Base-by-base conservation (phyloP, 2,888 invertebrate genomes). In the Orthosia incerta region DNA sequence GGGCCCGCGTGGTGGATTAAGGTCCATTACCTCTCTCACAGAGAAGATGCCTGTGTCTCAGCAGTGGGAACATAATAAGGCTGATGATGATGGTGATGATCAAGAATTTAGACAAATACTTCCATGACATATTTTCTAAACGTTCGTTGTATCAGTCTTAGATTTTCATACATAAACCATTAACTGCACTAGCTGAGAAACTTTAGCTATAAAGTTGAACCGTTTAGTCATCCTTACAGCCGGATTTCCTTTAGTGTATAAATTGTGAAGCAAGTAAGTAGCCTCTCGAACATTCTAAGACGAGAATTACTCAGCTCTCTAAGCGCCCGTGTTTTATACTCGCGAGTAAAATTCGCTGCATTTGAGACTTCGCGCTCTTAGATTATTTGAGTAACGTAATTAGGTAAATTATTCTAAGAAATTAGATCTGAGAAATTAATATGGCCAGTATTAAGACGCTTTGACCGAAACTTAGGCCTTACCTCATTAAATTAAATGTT, bases 231-330 rank as follows among this genome's bases (percentile, higher is more conserved):
- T 81, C 64, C 80, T 80, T 81, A 81, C 51, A 65, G 57, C 70
- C 64, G 73, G 78, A 73, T 81, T 82, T 80, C 67, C 77, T 77
- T 71, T 26, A 73, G 73, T 71, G 50, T 77, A 71, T 81, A 80
- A 82, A 81, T 82, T 82, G 65, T 64, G 71, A 74, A 81, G 82
- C 70, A 68, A 78, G 64, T 80, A 56, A 69, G 76, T 68, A 81
- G 80, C 63, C 55, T 74, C 82, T 78, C 82, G 78, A 80, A 82
- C 78, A 71, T 78, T 82, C 77, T 81, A 74, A 82, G 82, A 74
- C 55, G 48, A 53, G 78, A 78, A 81, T 77, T 81, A 82, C 82
- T 82, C 74, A 73, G 48, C 72, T 71, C 78, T 55, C 65, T 69
- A 76, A 46, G 64, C 60, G 56, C 56, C 53, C 71, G 51, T 60